A percentile compares a stretch with the other conserved stretches of the same genome.
Conservation (phyloP, 2,113 vertebrate genomes). For the Scomber colias region DNA sequence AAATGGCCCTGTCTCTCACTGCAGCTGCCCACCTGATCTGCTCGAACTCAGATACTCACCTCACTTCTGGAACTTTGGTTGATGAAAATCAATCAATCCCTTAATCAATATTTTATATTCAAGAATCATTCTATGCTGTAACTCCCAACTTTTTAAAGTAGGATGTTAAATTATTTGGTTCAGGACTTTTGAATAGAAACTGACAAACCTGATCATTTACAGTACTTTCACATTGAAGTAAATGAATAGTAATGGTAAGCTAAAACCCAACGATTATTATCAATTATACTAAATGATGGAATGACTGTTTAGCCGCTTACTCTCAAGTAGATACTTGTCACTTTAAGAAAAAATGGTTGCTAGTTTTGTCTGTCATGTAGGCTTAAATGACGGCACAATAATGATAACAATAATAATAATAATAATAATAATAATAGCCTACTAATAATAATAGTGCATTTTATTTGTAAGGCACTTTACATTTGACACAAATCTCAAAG, state of each 20-base stretch:
- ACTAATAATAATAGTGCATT: too few species aligned
- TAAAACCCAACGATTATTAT: too few species aligned
- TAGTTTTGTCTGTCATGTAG: not conserved
- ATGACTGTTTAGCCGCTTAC: not conserved
- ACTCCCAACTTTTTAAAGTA: not conserved
- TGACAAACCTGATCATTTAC: not conserved
- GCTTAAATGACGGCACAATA: not conserved
- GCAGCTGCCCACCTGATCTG: slow-evolving; percentile 43
- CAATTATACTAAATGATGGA: too few species aligned
- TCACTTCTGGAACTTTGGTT: slow-evolving; percentile 3
- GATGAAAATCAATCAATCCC: not conserved
- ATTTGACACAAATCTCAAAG: too few species aligned
- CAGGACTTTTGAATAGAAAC: too few species aligned
- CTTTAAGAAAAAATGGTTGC: not conserved
- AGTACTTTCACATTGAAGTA: too few species aligned
- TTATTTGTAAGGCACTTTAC: too few species aligned
- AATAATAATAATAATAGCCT: too few species aligned
- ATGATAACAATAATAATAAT: too few species aligned
- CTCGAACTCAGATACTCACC: not conserved
- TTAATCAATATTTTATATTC: not conserved
- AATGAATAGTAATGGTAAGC: not conserved
- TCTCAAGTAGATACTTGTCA: not conserved
- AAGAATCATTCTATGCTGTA: not conserved
- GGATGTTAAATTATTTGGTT: not conserved
- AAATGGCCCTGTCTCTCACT: slow-evolving; percentile 23